Conservation (phyloP, 1,140 invertebrate species). For the Cydia strobilella region DNA sequence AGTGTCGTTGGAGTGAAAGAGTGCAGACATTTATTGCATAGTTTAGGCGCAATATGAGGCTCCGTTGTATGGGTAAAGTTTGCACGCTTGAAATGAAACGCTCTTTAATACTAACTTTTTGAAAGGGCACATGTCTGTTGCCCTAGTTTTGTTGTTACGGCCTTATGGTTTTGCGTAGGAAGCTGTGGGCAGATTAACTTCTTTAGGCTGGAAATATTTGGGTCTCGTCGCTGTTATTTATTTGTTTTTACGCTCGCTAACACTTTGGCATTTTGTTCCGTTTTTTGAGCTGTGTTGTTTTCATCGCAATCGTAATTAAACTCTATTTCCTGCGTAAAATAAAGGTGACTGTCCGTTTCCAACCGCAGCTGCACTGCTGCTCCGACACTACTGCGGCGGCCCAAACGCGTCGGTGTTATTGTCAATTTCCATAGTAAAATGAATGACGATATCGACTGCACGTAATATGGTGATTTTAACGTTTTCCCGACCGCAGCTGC, state of each 20-base stretch:
- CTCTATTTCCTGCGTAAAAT: neutral
- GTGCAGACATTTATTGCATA: conserved; percentile 30
- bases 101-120: conserved; percentile 16
- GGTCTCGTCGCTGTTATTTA: conserved; percentile 8
- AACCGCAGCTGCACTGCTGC: too few species aligned
- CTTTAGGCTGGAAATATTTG: neutral
- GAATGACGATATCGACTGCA: too few species aligned
- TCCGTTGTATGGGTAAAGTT: conserved; percentile 23
- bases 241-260: neutral
- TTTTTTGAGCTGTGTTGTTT: neutral
- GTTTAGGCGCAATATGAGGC: conserved; percentile 31
- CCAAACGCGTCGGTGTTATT: too few species aligned
- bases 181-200: conserved; percentile 6
- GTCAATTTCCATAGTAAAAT: too few species aligned
- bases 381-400: too few species aligned
- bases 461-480: too few species aligned
- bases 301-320: neutral
- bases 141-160: neutral
- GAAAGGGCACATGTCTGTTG: neutral
- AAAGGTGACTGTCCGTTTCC: too few species aligned
- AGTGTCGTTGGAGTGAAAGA: conserved; percentile 19
- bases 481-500: too few species aligned
- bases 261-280: neutral
- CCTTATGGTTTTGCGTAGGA: neutral
- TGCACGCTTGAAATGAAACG: conserved; percentile 27